Conservation (phyloP, 2,113 vertebrate species). For the Andinoacara biseriatus region DNA sequence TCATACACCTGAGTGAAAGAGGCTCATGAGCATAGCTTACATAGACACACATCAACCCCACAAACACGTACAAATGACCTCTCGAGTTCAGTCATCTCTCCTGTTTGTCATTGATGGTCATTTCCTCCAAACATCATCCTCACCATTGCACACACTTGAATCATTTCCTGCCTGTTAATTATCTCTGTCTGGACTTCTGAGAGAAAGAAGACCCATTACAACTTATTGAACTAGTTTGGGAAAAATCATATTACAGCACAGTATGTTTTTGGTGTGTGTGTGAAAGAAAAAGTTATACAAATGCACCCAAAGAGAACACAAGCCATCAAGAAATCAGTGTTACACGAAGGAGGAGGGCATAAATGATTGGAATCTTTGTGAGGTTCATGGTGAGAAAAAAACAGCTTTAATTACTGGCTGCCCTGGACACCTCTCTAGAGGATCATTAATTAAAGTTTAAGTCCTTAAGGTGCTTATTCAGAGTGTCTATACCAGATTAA, state of each 20-base stretch:
- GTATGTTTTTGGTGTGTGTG: not conserved
- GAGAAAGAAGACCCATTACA: slow-evolving; percentile 32
- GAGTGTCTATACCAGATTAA: slow-evolving; percentile 30
- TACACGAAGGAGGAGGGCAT: not conserved
- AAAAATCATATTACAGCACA: not conserved
- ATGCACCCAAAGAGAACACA: not conserved
- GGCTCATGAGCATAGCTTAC: slow-evolving; percentile 1
- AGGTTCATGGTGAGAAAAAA: slow-evolving; percentile 23
- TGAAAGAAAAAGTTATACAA: not conserved
- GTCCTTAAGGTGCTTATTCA: slow-evolving; percentile 40
- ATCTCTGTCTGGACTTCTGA: slow-evolving; percentile 41
- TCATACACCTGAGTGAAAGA: not conserved
- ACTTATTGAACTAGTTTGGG: not conserved
- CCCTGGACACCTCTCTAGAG: slow-evolving; percentile 26
- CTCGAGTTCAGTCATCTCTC: slow-evolving; percentile 38
- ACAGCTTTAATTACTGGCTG: slow-evolving; percentile 35
- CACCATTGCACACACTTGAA: slow-evolving; percentile 44
- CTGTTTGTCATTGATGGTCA: slow-evolving; percentile 57
- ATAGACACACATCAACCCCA: slow-evolving; percentile 19
- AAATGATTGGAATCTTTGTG: slow-evolving; percentile 46
- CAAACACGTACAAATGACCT: slow-evolving; percentile 16
- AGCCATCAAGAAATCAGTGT: not conserved
- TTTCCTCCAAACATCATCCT: slow-evolving; percentile 68
- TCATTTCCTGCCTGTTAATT: slow-evolving; percentile 73
- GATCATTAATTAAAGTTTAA: slow-evolving; percentile 40